Evolutionary conservation across 30 jellyfish, hydroid and myxozoan genomes (phyloP).

Genomic region (Cassiopea xamachana): DNA sequence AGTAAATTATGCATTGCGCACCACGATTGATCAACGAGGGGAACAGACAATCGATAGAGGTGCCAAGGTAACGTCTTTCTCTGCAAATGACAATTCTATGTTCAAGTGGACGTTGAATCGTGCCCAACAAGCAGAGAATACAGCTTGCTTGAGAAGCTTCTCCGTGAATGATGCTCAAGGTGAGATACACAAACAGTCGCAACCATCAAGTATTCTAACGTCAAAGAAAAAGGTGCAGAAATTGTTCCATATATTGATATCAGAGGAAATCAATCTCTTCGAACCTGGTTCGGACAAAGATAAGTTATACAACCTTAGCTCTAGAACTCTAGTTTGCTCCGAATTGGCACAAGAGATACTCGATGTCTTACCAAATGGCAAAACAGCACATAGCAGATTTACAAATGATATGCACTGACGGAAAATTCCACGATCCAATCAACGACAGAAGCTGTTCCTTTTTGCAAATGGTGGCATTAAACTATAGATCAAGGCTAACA

Average conservation of each 20-base stretch:
- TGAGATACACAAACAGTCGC: no score
- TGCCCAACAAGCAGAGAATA: slow-evolving; percentile 38
- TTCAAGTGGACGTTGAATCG: slow-evolving; percentile 54
- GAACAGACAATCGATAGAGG: slow-evolving; percentile 57
- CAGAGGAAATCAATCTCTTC: slow-evolving; percentile 58
- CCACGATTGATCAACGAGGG: slow-evolving; percentile 62
- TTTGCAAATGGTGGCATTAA: slow-evolving; percentile 24
- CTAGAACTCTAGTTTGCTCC: slow-evolving; percentile 12
- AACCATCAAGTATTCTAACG: slow-evolving; percentile 8
- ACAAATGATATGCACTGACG: slow-evolving; percentile 10
- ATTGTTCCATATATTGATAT: background rate
- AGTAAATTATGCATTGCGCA: slow-evolving; percentile 5
- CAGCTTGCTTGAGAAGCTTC: background rate
- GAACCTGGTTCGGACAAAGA: slow-evolving; percentile 25
- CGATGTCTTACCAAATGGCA: slow-evolving; percentile 14
- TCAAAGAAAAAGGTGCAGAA: slow-evolving; percentile 26
- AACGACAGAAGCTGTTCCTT: slow-evolving; percentile 1
- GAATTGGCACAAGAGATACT: background rate
- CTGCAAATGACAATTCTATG: slow-evolving; percentile 11
- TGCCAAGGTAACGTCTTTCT: slow-evolving; percentile 34
- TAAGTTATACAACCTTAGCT: slow-evolving; percentile 41
- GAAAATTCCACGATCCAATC: slow-evolving; percentile 8
- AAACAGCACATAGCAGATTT: slow-evolving; percentile 21
- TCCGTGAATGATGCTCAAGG: background rate
- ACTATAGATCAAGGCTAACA: background rate